phyloP scores from a whole-genome alignment of 2,888 invertebrate genomes.

The Leucozona laternaria region DNA sequence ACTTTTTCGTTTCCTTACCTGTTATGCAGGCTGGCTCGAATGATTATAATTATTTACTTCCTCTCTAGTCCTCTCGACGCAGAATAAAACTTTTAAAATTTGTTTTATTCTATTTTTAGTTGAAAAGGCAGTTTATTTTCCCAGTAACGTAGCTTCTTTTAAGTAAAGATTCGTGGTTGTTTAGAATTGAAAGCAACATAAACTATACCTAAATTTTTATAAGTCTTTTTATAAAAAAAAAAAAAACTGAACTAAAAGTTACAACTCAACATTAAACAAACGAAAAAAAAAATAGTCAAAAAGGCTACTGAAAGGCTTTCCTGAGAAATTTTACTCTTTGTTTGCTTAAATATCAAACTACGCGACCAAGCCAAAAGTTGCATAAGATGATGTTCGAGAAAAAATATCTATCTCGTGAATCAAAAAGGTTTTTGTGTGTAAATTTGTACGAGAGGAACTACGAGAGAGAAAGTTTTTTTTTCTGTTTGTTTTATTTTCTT shows the following conservation, averaged over 20 bases:
- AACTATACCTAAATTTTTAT: neutral
- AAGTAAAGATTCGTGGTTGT: neutral
- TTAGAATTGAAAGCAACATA: slow-evolving; percentile 1
- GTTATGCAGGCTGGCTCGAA: neutral
- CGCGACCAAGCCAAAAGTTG: neutral
- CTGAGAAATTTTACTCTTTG: neutral
- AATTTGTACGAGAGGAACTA: neutral
- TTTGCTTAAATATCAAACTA: neutral
- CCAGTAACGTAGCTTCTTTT: neutral
- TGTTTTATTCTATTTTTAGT: neutral
- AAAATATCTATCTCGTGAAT: neutral
- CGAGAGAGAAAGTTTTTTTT: slow-evolving; percentile 8
- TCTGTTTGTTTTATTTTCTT: neutral
- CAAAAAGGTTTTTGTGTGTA: neutral
- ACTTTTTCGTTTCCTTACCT: neutral
- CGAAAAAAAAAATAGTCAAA: neutral
- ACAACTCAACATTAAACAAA: neutral
- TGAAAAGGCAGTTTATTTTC: neutral
- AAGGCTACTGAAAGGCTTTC: neutral
- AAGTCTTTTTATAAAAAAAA: neutral
- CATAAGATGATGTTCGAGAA: slow-evolving; percentile 1
- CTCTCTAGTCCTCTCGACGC: neutral
- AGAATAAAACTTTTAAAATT: neutral
- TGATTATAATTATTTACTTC: no score
- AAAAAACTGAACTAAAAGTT: neutral